These are phyloP conservation scores for Apeira syringaria DNA, from an alignment of 2,888 invertebrate genomes.

Conservation along the genomic window DNA sequence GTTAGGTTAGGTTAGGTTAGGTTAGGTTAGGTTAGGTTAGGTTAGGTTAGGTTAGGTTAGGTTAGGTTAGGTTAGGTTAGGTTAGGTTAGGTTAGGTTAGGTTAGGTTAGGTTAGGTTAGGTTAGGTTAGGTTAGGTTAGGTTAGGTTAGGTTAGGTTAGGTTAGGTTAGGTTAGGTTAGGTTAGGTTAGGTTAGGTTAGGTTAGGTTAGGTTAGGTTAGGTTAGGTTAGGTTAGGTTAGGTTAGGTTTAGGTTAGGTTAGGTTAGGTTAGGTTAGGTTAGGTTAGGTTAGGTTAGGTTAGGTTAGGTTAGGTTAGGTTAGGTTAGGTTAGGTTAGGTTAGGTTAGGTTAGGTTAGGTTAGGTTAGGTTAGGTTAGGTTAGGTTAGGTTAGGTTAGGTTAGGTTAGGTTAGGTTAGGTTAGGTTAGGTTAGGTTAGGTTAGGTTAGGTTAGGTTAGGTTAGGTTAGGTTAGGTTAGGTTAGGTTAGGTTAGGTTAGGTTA, in stretches of 20 bases:
- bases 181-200: constrained; percentile 9
- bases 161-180: constrained; percentile 10
- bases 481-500: constrained; percentile 12
- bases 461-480: constrained; percentile 11
- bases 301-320: constrained; percentile 13
- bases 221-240: constrained; percentile 10
- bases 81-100: constrained; percentile 11
- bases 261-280: constrained; percentile 9
- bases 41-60: constrained; percentile 11
- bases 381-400: constrained; percentile 11
- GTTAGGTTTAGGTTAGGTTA: no score
- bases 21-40: no score
- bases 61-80: constrained; percentile 11
- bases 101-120: constrained; percentile 12
- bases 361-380: constrained; percentile 11
- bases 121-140: constrained; percentile 23
- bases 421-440: constrained; percentile 11
- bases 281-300: constrained; percentile 14
- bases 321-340: constrained; percentile 19
- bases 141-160: constrained; percentile 18
- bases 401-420: constrained; percentile 11
- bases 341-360: constrained; percentile 11
- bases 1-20: no score
- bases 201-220: constrained; percentile 10
- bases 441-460: constrained; percentile 11